Evolutionary conservation across 1,140 invertebrate genomes (phyloP).

Genomic region (Drosophila orena): DNA sequence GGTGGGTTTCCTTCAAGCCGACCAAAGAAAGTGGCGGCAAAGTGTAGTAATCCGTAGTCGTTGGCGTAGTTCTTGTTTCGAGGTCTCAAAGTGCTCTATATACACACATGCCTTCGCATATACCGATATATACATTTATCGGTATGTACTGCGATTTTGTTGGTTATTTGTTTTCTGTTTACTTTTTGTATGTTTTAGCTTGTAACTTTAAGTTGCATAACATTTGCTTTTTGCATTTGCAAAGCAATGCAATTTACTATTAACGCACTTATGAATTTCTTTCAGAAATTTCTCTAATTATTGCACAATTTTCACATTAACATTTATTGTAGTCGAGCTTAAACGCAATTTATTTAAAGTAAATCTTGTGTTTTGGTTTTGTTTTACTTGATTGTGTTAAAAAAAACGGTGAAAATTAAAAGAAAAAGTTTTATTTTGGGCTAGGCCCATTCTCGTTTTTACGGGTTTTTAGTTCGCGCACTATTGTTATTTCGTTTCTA

Average conservation of each 20-base stretch:
- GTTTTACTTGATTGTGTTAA: conserved; percentile 16
- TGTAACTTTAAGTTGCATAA: conserved; percentile 45
- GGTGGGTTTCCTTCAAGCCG: conserved; percentile 34
- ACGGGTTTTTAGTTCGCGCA: conserved; percentile 35
- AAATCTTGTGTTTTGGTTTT: conserved; percentile 17
- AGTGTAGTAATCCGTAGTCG: conserved; percentile 14
- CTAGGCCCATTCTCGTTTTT: conserved; percentile 62
- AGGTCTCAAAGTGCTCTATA: conserved; percentile 31
- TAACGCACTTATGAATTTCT: conserved; percentile 72
- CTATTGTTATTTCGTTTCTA: conserved; percentile 48
- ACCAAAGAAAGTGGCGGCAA: conserved; percentile 28
- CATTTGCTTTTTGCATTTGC: conserved; percentile 29
- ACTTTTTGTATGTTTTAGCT: conserved; percentile 26
- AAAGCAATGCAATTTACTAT: conserved; percentile 24
- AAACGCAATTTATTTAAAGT: conserved; percentile 33
- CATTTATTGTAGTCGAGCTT: conserved; percentile 18
- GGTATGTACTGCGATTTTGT: background rate
- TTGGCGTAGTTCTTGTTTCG: conserved; percentile 17
- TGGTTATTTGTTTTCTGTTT: conserved; percentile 14
- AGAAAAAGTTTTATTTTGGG: conserved; percentile 67
- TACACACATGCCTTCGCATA: conserved; percentile 25
- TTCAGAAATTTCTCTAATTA: conserved; percentile 72
- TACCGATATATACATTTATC: conserved; percentile 10
- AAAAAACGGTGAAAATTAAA: conserved; percentile 56
- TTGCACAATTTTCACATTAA: conserved; percentile 66